Base-by-base conservation (phyloP, 2,797 vertebrate species). In the Zenarchopterus dispar region DNA sequence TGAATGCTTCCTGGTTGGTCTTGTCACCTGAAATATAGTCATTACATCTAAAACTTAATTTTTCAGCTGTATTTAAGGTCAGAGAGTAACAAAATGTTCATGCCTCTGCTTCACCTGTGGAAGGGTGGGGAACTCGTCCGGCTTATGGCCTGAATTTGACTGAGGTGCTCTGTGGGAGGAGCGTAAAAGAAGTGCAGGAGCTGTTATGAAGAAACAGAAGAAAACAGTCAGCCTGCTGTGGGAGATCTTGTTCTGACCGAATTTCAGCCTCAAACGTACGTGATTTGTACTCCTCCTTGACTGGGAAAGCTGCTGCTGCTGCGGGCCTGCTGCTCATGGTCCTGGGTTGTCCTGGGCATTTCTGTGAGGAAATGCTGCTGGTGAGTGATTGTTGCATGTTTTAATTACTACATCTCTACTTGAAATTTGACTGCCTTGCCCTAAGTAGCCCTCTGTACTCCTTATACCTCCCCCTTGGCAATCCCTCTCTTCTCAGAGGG, bases 381-480 rank as follows among this genome's bases (percentile, higher is more conserved):
- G 44, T 22, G 3, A 46, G 13, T 41, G 15, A 5, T 9, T 23
- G 11, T 1, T 47, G 19, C 10, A 23, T 23, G 5, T n/a, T 23
- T 21, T 13, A 24, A 2, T 3, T 5, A 7, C n/a, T 13, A 41
- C 5, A 26, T 21, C 15, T 39, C 8, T 23, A 21, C 22, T 3
- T 44, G 10, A 64, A 16, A 1, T 21, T 8, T 26, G 15, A 36
- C 22, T 3, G 5, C 2, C 1, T 43, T 13, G 6, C 2, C 1
- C 33, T 13, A 4, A 24, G 0, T 6, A 7, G 3, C n/a, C 9
- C 8, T 15, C 13, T 19, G 6, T 43, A 11, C 8, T 21, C 39
- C 4, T 6, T 22, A n/a, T 56, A 69, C 65, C 72, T 69, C 45
- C 0, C 56, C 18, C 26, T 66, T 69, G 15, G 18, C 9, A 17